A percentile compares a stretch with the other conserved stretches of the same genome.
Conservation (phyloP, 2,797 vertebrate species). For the Meda fulgida region DNA sequence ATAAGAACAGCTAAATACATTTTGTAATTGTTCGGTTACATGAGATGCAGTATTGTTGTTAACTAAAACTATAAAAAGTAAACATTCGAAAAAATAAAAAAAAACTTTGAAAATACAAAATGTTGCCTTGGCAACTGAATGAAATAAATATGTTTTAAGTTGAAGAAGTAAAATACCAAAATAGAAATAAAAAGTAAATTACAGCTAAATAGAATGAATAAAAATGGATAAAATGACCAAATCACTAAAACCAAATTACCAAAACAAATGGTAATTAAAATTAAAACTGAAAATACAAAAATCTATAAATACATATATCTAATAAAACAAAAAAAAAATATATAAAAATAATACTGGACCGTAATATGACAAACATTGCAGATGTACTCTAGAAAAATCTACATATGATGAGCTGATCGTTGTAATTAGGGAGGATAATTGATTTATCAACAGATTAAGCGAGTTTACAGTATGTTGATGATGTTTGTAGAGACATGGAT, state of each 20-base stretch:
- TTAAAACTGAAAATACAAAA: background rate
- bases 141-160: background rate
- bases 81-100: too few species aligned
- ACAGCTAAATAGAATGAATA: background rate
- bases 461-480: background rate
- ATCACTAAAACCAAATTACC: background rate
- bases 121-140: background rate
- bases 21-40: background rate
- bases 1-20: background rate
- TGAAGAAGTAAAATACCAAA: background rate
- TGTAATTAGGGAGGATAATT: background rate
- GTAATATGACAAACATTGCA: background rate
- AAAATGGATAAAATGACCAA: too few species aligned
- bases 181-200: background rate
- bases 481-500: constrained; percentile 18
- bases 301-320: background rate
- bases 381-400: background rate
- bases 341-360: background rate
- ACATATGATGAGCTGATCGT: background rate
- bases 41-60: background rate
- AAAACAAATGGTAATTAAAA: background rate
- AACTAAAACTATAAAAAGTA: too few species aligned
- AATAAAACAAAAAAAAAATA: background rate
- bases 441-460: background rate
- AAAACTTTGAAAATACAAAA: too few species aligned